Conservation (phyloP, 1,140 invertebrate species). For the Popillia japonica region DNA sequence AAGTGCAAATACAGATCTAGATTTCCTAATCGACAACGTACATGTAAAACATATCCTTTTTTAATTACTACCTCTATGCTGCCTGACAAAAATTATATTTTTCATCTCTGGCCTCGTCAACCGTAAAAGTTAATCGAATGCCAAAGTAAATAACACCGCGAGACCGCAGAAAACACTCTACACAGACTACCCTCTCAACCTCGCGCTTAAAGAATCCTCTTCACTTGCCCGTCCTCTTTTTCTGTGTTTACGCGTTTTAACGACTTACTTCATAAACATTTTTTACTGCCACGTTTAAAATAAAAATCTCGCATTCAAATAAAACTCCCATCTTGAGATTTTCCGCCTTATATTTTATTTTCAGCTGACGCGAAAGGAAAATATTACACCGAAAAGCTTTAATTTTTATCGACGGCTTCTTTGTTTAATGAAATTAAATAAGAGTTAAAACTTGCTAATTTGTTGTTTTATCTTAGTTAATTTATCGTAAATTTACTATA, state of each 20-base stretch:
- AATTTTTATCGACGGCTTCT: constrained; percentile 10
- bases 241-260: constrained; percentile 16
- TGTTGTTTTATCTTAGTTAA: too few relatives aligned
- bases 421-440: constrained; percentile 3
- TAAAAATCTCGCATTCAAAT: constrained; percentile 22
- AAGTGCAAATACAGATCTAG: neutral
- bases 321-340: constrained; percentile 28
- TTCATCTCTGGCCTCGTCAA: constrained; percentile 2
- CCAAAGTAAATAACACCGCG: constrained; percentile 24
- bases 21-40: neutral
- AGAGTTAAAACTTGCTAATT: too few relatives aligned
- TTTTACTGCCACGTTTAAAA: constrained; percentile 1
- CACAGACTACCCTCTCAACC: too few relatives aligned
- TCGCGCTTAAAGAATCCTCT: too few relatives aligned
- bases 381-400: constrained; percentile 19
- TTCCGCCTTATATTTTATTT: neutral
- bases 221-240: neutral
- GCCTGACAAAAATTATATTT: constrained; percentile 8
- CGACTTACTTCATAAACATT: constrained; percentile 34
- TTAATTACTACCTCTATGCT: constrained; percentile 15
- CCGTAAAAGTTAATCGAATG: constrained; percentile 33
- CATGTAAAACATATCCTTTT: constrained; percentile 15
- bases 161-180: neutral
- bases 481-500: too few relatives aligned
- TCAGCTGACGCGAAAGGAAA: neutral